Evolutionary conservation across 2,888 invertebrate genomes (phyloP).

Genomic region (Syrphus vitripennis): DNA sequence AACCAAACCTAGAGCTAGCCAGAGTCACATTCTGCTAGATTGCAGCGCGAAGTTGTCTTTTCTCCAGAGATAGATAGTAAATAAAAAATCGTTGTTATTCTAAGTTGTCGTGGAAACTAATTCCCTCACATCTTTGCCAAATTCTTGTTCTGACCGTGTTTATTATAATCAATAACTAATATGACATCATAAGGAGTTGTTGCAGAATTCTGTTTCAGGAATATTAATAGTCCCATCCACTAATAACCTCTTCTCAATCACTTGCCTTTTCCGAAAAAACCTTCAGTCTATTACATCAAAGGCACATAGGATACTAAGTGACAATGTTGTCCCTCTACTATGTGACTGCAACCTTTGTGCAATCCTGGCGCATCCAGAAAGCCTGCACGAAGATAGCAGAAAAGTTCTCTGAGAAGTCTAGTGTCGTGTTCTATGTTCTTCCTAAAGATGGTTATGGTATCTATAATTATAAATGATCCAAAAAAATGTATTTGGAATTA

Average conservation of each 20-base stretch:
- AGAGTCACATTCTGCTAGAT: slow-evolving; percentile 3
- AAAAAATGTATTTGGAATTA: background rate
- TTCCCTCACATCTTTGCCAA: slow-evolving; percentile 14
- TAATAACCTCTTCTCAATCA: background rate
- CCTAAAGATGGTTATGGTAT: slow-evolving; percentile 80
- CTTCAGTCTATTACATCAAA: background rate
- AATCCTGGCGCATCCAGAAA: slow-evolving; percentile 89
- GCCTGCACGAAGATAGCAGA: slow-evolving; percentile 86
- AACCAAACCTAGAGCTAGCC: slow-evolving; percentile 38
- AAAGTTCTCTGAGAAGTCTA: slow-evolving; percentile 83
- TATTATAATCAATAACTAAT: slow-evolving; percentile 49
- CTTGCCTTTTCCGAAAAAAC: background rate
- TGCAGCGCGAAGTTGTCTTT: slow-evolving; percentile 20
- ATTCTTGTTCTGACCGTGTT: slow-evolving; percentile 17
- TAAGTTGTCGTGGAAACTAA: slow-evolving; percentile 37
- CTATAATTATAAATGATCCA: background rate
- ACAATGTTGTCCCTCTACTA: slow-evolving; percentile 89
- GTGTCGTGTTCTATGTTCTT: slow-evolving; percentile 84
- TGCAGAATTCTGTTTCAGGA: slow-evolving; percentile 18
- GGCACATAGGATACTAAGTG: background rate
- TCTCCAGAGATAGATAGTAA: slow-evolving; percentile 1
- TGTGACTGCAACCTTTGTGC: slow-evolving; percentile 91
- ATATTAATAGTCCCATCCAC: background rate
- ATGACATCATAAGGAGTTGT: slow-evolving; percentile 59
- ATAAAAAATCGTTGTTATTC: slow-evolving; percentile 34